Conservation (phyloP, 2,113 vertebrate genomes). For the Charadrius vociferus region DNA sequence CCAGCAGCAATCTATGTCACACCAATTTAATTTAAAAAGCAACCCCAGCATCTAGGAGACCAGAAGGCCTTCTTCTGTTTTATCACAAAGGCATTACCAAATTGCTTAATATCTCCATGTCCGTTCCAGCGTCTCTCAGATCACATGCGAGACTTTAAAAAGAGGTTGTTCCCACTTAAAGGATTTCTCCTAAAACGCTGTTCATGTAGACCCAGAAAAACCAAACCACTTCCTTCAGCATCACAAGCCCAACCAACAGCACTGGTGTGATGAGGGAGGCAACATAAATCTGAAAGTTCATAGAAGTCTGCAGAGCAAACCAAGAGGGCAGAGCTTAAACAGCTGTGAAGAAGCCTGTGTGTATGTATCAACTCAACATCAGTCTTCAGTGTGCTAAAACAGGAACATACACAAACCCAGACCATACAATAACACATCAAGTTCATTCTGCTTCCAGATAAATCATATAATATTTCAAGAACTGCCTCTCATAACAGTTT, state of each 20-base stretch:
- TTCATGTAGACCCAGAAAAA: neutral
- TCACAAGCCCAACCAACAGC: neutral
- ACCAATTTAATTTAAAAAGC: neutral
- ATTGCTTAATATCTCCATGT: neutral
- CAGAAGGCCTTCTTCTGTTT: neutral
- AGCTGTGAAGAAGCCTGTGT: neutral
- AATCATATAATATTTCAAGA: neutral
- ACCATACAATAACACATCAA: neutral
- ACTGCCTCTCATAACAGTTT: neutral
- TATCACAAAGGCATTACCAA: neutral
- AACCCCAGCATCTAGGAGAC: neutral
- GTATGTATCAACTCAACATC: neutral
- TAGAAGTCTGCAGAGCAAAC: neutral
- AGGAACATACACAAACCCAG: neutral
- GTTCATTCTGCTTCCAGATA: neutral
- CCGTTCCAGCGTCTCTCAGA: neutral
- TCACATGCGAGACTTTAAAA: neutral
- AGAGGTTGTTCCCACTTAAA: neutral
- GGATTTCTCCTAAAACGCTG: neutral
- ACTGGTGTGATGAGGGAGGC: neutral
- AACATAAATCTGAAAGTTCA: neutral
- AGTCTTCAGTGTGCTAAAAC: neutral
- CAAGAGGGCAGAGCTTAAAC: neutral
- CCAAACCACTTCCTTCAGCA: neutral
- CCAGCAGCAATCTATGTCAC: neutral